Conservation (phyloP, 2,888 invertebrate species). For the Aspidiotus destructor region DNA sequence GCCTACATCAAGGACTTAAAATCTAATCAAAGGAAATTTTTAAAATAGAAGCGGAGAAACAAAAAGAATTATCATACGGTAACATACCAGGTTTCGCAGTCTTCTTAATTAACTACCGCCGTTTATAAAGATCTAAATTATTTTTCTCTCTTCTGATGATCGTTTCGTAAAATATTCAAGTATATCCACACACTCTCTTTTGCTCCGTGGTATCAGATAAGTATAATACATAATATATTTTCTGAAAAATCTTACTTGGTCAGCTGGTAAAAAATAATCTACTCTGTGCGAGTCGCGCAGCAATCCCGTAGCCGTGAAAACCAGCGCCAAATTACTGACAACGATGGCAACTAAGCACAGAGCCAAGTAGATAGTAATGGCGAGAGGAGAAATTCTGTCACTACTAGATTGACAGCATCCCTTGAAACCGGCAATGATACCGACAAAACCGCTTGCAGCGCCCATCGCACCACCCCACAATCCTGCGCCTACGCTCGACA, state of each 20-base stretch:
- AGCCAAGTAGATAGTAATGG: conserved; percentile 40
- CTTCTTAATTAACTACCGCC: no score
- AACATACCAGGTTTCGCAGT: no score
- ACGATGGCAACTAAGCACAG: conserved; percentile 40
- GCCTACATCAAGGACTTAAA: no score
- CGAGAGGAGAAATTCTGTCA: conserved; percentile 36
- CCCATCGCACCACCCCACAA: conserved; percentile 40
- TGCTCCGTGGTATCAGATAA: no score
- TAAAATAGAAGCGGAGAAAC: no score
- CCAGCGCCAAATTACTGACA: conserved; percentile 40
- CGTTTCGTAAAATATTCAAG: no score
- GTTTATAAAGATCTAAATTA: no score
- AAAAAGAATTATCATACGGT: no score
- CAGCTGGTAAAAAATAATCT: conserved; percentile 34
- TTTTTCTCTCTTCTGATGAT: no score
- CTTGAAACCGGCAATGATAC: conserved; percentile 38
- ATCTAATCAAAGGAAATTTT: no score
- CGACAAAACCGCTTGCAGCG: conserved; percentile 38
- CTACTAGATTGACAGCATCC: conserved; percentile 36
- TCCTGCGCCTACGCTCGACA: conserved; percentile 39
- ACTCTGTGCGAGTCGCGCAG: conserved; percentile 40
- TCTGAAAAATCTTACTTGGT: conserved; percentile 35
- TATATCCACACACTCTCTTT: no score
- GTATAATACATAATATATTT: no score
- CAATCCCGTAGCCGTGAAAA: conserved; percentile 41